Conservation (phyloP, 1,140 invertebrate species). For the Hyles euphorbiae region DNA sequence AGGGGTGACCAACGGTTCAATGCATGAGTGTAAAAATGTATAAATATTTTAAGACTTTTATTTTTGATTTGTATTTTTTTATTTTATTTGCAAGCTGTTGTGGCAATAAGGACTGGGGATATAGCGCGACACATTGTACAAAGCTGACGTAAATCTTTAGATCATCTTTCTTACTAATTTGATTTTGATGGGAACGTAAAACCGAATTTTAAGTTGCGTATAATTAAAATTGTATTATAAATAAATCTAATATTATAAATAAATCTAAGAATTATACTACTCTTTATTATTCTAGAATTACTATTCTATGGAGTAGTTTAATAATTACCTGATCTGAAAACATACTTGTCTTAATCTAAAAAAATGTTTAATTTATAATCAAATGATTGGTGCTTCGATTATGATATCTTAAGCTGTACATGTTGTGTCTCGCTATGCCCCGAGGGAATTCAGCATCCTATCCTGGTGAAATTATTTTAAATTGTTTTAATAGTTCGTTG, state of each 20-base stretch:
- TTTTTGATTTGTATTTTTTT: constrained; percentile 16
- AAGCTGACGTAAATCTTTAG: constrained; percentile 22
- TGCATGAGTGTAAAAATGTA: background rate
- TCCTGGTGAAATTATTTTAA: constrained; percentile 24
- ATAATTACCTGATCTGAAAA: no score
- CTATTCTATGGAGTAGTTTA: no score
- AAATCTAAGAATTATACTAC: no score
- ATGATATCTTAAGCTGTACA: constrained; percentile 1
- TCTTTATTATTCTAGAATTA: no score
- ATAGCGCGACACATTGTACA: constrained; percentile 38
- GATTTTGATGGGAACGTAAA: no score
- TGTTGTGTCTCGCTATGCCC: constrained; percentile 27
- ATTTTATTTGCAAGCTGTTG: constrained; percentile 51
- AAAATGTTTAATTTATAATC: no score
- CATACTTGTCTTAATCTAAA: no score
- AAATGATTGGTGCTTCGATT: no score
- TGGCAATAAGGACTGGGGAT: constrained; percentile 28
- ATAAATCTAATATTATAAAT: no score
- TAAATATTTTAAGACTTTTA: background rate
- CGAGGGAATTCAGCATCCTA: constrained; percentile 17
- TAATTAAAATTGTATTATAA: no score
- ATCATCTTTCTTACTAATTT: no score
- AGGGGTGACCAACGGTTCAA: no score
- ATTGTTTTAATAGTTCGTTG: background rate
- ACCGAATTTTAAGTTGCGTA: background rate